Base-by-base conservation (phyloP, 2,888 invertebrate species). In the Oxycera nigricornis region DNA sequence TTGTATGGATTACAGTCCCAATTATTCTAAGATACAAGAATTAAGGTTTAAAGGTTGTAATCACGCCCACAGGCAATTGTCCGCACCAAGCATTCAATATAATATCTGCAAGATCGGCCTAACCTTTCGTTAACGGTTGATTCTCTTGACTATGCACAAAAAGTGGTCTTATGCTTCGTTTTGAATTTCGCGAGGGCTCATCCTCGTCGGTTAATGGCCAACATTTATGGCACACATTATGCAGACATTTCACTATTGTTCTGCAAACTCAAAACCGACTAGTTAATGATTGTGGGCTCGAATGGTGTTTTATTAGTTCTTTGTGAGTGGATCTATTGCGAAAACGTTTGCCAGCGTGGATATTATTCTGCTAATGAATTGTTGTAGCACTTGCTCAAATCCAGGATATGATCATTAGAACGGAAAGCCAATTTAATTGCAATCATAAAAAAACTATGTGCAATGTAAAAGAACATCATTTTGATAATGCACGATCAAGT, bases 11-110 rank as follows among this genome's bases (percentile, higher is more conserved):
- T 70, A 11, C 17, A 52, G 31, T 52, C 24, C 67, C 67, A 67
- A 67, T 67, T 67, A 70, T 70, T 52, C 31, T 30, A 70, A 52
- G 55, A 55, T 70, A 31, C 35, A 50, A 70, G 55, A 70, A 55
- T 52, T 52, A 24, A 70, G 70, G 70, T 70, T 52, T 52, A 52
- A 52, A 70, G 70, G 70, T 70, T 70, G 70, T 52, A 52, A 70
- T 70, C 70, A 70, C 70, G 70, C 70, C 70, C 39, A 70, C 70
- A 52, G 55, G 70, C 70, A 20, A 55, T 70, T 70, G 55, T 70
- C 55, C 31, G 55, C 55, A 20, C 28, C 4, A 24, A 30, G 22
- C 20, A 70, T 30, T 30, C 11, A 52, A 31, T 50, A 30, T 9
- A n/a, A 68, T 67, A 7, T n/a, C n/a, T n/a, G n/a, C 55, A 55